Base-by-base conservation (phyloP, 2,888 invertebrate species). In the Corythucha ciliata region DNA sequence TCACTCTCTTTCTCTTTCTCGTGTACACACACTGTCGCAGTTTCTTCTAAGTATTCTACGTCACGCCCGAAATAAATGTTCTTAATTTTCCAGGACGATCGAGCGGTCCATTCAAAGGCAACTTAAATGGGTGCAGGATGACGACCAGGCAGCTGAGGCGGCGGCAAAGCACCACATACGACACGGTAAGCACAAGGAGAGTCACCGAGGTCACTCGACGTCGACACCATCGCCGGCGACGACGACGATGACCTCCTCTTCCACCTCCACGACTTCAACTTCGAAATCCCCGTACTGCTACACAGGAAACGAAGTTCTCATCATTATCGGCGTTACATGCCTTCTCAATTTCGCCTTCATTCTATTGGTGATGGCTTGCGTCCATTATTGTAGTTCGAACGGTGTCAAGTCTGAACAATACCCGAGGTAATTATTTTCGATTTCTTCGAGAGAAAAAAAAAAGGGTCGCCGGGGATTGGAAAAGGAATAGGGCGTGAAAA, bases 261-360 rank as follows among this genome's bases (percentile, higher is more conserved):
- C 1, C 20, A 27, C 7, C 7, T 32, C 39, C 50, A 50, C 34
- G 33, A 42, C 34, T 21, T 7, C 25, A 16, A 37, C n/a, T n/a
- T n/a, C 14, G 14, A 44, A n/a, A n/a, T n/a, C n/a, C 25, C 51
- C 50, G 26, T 45, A 46, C 48, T 64, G 64, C 48, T 64, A 63
- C 58, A 58, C 59, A 25, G 62, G 63, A 20, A 61, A 61, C 49
- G 61, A 65, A 56, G 64, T 65, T 12, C 58, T 65, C 21, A 53
- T 62, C 39, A 62, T 65, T 20, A 64, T 65, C 24, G 64, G 60
- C 12, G 56, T 64, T 49, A 65, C 65, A n/a, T 65, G 65, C 47
- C 61, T 63, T n/a, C 59, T 65, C 27, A 65, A 64, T 58, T 62
- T 65, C 50, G 62, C 64, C 36, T 65, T 64, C 58, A 62, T 64